These are phyloP conservation scores for Drosophila pachea DNA, from an alignment of 1,140 invertebrate species.

Conservation along the genomic window DNA sequence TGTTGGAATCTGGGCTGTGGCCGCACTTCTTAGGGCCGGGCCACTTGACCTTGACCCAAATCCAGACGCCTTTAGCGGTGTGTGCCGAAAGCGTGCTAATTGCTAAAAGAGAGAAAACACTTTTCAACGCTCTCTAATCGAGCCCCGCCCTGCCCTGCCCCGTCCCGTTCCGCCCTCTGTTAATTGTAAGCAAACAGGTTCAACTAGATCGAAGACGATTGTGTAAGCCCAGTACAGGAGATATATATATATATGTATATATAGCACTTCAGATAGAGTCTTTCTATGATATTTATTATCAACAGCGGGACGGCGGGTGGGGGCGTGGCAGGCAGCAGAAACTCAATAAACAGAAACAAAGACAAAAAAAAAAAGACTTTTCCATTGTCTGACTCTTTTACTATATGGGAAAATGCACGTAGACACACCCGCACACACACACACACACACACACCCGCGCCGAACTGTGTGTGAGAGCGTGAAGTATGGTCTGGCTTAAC, in stretches of 20 bases:
- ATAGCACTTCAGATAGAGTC: background rate
- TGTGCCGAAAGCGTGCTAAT: slow-evolving; percentile 71
- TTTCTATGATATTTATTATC: background rate
- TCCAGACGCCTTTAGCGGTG: slow-evolving; percentile 23
- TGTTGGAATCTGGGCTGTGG: slow-evolving; percentile 2
- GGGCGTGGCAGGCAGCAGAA: background rate
- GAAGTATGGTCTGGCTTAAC: slow-evolving; percentile 15
- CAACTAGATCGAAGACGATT: slow-evolving; percentile 30
- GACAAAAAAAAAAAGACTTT: slow-evolving; percentile 2
- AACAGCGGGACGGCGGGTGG: background rate
- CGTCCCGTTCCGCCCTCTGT: too few species aligned
- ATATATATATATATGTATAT: background rate
- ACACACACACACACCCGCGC: too few species aligned
- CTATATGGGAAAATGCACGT: slow-evolving; percentile 19
- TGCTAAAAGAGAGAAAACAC: slow-evolving; percentile 44
- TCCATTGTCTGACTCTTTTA: slow-evolving; percentile 5
- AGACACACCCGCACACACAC: background rate
- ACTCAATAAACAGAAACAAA: background rate
- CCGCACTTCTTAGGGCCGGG: slow-evolving; percentile 29
- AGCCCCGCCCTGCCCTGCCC: too few species aligned
- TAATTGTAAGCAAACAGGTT: too few species aligned
- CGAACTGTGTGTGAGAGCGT: background rate
- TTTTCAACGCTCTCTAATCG: slow-evolving; percentile 46
- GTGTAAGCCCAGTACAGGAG: slow-evolving; percentile 9
- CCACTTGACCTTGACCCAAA: slow-evolving; percentile 69